phyloP scores from a whole-genome alignment of 2,113 vertebrate genomes.

The Mesocricetus auratus region DNA sequence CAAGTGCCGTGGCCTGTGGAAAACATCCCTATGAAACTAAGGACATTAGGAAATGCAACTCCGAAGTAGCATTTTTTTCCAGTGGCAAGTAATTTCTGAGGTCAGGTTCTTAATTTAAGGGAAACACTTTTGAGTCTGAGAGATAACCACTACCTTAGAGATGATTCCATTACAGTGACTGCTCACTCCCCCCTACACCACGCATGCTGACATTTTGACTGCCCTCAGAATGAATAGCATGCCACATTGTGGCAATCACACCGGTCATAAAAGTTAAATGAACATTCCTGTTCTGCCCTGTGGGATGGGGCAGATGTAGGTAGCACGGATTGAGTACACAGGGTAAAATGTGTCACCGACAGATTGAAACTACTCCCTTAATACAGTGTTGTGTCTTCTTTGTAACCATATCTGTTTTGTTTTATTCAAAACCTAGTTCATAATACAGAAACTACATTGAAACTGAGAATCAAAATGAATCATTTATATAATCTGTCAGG shows the following conservation, averaged over 20 bases:
- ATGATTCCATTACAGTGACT: not conserved
- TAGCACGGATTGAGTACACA: not conserved
- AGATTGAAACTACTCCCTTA: conserved; percentile 51
- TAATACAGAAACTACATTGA: conserved; percentile 48
- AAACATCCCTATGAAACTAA: not conserved
- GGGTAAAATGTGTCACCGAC: conserved; percentile 60
- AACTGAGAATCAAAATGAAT: conserved; percentile 64
- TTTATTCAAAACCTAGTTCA: conserved; percentile 73
- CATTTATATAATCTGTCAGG: conserved; percentile 68
- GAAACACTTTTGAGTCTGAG: conserved; percentile 44
- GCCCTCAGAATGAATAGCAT: conserved; percentile 55
- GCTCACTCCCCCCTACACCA: not conserved
- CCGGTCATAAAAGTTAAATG: conserved; percentile 70
- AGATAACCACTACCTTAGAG: conserved; percentile 56
- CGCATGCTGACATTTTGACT: conserved; percentile 71
- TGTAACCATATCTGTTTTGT: conserved; percentile 64
- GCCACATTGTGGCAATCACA: conserved; percentile 26
- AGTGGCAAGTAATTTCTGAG: conserved; percentile 21
- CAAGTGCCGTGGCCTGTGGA: not conserved
- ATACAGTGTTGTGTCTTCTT: not conserved
- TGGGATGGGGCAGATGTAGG: conserved; percentile 46
- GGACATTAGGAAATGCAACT: not conserved
- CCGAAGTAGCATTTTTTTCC: conserved; percentile 40
- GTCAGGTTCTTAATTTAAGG: conserved; percentile 64
- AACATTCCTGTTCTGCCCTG: conserved; percentile 37